Base-by-base conservation (phyloP, 2,888 invertebrate genomes). In the Chromoteleia sp. region DNA sequence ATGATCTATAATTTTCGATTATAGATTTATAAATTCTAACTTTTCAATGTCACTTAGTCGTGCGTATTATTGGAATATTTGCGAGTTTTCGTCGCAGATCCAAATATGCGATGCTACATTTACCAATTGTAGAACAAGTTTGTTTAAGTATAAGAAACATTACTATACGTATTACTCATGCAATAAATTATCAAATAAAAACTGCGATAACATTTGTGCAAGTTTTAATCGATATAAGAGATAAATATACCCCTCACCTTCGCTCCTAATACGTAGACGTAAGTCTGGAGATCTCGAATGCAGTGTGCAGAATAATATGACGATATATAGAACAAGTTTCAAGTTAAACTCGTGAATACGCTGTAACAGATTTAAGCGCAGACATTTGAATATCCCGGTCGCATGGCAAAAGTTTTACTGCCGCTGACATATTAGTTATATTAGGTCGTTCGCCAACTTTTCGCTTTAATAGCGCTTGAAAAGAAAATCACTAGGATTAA, bases 311-410 rank as follows among this genome's bases (percentile, higher is more conserved):
- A 76, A 76, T 76, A 75, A 75, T 75, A 54, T 43, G 65, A 59
- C 67, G 50, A 76, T 67, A 67, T 59, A 59, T 58, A 50, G 59
- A 67, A 58, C 52, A 76, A 76, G 67, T 67, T 67, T 67, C 33
- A 25, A 67, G 58, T 43, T 59, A 33, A 67, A 52, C 58, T 67
- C 33, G 21, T 54, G 63, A 76, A 76, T 67, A 52, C 75, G 54
- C 41, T 74, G 74, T 74, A 74, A 63, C 54, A 74, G 74, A 74
- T 74, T 52, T 73, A 61, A 61, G 61, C 41, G 52, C 30, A 25
- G 65, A 21, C 59, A 65, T 74, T 74, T 74, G 71, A 71, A 70
- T 70, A 70, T 70, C 33, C 36, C 39, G 39, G 39, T 63, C 36
- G 65, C 50, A 39, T 30, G 15, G 50, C 56, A 21, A 56, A 68